Percentiles rank a stretch among this genome's conserved stretches.
These are phyloP conservation scores for Spodoptera litura DNA, from an alignment of 1,140 invertebrate species.

Conservation along the genomic window DNA sequence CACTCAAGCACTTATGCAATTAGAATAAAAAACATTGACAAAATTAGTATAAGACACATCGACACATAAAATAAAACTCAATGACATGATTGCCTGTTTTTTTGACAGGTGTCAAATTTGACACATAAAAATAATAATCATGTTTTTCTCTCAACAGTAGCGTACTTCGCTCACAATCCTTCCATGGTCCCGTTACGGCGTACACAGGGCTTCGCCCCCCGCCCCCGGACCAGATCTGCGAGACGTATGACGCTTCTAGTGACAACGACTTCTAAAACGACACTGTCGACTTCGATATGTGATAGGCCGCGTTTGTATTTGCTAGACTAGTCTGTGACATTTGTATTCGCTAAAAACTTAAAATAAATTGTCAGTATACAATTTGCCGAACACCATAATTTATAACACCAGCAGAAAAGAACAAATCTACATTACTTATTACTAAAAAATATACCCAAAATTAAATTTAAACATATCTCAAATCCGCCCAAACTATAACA, in stretches of 20 bases:
- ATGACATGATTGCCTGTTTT: no score
- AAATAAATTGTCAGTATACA: not conserved
- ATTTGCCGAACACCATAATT: no score
- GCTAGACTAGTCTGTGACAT: slow-evolving; percentile 1
- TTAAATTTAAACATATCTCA: no score
- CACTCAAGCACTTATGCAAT: not conserved
- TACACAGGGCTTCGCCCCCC: slow-evolving; percentile 67
- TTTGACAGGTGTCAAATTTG: no score
- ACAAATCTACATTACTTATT: no score
- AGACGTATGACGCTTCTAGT: slow-evolving; percentile 81
- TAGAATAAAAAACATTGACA: no score
- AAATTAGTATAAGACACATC: no score
- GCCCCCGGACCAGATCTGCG: slow-evolving; percentile 68
- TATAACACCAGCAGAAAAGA: no score
- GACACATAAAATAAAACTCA: no score
- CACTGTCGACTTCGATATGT: slow-evolving; percentile 6
- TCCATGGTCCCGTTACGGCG: slow-evolving; percentile 83
- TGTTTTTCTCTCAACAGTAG: slow-evolving; percentile 73
- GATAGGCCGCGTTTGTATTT: slow-evolving; percentile 4
- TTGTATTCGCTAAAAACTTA: not conserved
- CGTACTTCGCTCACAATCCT: slow-evolving; percentile 87
- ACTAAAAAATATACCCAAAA: no score
- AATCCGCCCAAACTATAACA: no score
- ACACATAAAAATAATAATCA: not conserved
- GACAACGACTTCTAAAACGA: slow-evolving; percentile 83